A percentile compares a stretch with the other conserved stretches of the same genome.
These are phyloP conservation scores for Drosophila eohydei DNA, from an alignment of 2,888 invertebrate genomes.

Conservation along the genomic window DNA sequence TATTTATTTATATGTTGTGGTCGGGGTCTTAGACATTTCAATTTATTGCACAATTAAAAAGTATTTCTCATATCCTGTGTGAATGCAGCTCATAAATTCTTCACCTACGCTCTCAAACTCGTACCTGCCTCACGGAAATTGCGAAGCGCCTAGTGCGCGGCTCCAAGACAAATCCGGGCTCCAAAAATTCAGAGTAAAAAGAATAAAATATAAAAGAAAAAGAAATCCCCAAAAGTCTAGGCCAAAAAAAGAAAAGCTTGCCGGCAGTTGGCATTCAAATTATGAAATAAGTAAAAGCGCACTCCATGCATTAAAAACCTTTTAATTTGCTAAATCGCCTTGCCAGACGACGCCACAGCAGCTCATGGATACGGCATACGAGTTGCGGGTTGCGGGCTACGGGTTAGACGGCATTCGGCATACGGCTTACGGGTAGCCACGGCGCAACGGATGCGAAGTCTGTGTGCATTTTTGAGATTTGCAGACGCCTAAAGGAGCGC, in stretches of 20 bases:
- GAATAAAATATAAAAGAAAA: constrained; percentile 18
- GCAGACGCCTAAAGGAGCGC: constrained; percentile 74
- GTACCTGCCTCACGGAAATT: constrained; percentile 59
- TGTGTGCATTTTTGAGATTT: constrained; percentile 80
- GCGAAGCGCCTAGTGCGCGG: constrained; percentile 44
- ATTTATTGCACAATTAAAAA: constrained; percentile 73
- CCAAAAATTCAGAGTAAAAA: constrained; percentile 8
- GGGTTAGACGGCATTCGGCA: constrained; percentile 13
- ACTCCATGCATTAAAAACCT: constrained; percentile 84
- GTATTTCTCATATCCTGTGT: constrained; percentile 72
- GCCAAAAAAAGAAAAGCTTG: constrained; percentile 46
- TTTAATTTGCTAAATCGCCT: constrained; percentile 85
- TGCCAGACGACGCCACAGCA: constrained; percentile 77
- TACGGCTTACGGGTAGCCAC: constrained; percentile 27
- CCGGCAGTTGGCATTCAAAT: constrained; percentile 72
- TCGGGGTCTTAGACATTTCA: constrained; percentile 34
- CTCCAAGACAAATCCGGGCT: constrained; percentile 9
- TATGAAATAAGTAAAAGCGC: constrained; percentile 82
- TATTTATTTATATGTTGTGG: constrained; percentile 37
- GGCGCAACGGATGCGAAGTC: constrained; percentile 67
- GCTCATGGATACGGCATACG: constrained; percentile 28
- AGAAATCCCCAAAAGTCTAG: constrained; percentile 30
- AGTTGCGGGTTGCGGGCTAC: not conserved
- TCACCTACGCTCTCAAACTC: constrained; percentile 45
- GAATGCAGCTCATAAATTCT: constrained; percentile 53